A percentile compares a stretch with the other conserved stretches of the same genome.
These are phyloP conservation scores for Mustela erminea DNA, from an alignment of 2,797 vertebrate genomes.

Conservation along the genomic window DNA sequence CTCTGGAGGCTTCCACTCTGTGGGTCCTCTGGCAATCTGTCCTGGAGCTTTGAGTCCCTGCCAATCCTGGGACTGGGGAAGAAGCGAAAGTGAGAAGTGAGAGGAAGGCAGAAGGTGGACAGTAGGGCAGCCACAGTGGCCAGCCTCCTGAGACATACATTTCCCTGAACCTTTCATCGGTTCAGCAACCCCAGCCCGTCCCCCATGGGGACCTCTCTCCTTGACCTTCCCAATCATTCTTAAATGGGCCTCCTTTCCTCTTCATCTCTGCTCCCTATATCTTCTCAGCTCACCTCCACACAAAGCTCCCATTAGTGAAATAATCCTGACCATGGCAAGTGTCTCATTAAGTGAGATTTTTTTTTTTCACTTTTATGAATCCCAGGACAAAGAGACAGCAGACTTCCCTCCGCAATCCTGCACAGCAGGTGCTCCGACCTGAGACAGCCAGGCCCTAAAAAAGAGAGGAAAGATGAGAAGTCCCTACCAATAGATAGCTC, in stretches of 20 bases:
- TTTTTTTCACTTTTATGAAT: not conserved
- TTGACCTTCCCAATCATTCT: not conserved
- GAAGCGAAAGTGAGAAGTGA: not conserved
- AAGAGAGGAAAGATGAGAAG: not conserved
- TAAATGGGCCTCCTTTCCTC: not conserved
- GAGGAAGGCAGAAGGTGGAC: not conserved
- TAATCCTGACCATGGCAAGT: not conserved
- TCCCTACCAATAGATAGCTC: not conserved
- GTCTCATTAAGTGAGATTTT: not conserved
- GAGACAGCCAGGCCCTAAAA: not conserved
- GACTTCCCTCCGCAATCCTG: not conserved
- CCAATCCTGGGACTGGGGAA: not conserved
- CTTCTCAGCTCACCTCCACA: not conserved
- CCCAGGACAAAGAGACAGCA: not conserved
- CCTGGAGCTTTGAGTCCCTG: not conserved
- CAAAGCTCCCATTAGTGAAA: not conserved
- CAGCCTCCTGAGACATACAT: not conserved
- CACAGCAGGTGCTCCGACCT: not conserved
- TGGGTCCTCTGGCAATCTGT: not conserved
- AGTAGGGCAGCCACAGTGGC: not conserved
- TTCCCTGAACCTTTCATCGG: not conserved
- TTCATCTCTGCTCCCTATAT: not conserved
- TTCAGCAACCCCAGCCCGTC: not conserved
- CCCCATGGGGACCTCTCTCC: not conserved
- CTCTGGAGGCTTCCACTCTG: not conserved